These are phyloP conservation scores for Lithobates pipiens DNA, from an alignment of 2,797 vertebrate genomes.

Conservation along the genomic window DNA sequence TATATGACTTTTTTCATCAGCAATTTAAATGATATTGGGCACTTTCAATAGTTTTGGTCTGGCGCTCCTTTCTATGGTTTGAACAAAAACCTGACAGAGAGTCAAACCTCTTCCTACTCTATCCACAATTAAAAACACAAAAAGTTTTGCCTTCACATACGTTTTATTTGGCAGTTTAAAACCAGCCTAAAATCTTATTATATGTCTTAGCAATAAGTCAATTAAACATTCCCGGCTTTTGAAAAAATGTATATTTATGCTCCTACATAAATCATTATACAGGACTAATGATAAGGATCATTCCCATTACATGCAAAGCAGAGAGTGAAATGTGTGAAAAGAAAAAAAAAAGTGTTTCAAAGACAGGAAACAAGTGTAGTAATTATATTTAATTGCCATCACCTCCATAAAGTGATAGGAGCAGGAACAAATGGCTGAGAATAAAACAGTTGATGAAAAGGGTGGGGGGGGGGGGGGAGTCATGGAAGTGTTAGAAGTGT, in stretches of 20 bases:
- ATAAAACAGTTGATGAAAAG: neutral
- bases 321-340: conserved; percentile 4
- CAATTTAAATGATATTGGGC: no score
- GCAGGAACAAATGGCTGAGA: neutral
- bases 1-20: no score
- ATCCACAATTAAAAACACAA: no score
- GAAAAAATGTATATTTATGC: neutral
- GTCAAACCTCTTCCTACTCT: no score
- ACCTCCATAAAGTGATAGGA: conserved; percentile 3
- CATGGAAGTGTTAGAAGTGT: neutral
- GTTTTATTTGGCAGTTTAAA: no score
- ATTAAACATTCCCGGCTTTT: neutral
- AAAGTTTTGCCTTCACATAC: no score
- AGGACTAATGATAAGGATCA: neutral
- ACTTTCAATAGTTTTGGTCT: no score
- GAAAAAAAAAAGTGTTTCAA: conserved; percentile 13
- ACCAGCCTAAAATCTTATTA: no score
- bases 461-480: no score
- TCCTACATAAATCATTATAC: neutral
- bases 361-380: conserved; percentile 27
- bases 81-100: no score
- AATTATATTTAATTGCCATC: conserved; percentile 54
- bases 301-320: conserved; percentile 16
- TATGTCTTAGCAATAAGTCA: neutral
- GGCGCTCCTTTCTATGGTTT: no score